Base-by-base conservation (phyloP, 2,113 vertebrate species). In the Aegithalos caudatus region DNA sequence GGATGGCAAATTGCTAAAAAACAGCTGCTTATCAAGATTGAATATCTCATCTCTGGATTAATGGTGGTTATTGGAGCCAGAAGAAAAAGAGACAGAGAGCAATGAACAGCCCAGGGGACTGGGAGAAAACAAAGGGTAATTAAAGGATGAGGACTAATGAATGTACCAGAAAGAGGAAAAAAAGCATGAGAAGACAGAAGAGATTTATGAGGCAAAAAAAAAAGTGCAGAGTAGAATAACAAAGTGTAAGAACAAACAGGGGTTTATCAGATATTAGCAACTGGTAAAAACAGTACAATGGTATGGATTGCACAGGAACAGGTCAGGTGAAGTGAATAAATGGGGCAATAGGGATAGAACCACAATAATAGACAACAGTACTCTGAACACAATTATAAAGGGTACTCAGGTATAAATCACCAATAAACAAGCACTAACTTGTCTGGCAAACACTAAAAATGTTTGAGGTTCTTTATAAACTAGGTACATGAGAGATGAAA, bases 1-100 rank as follows among this genome's bases (percentile, higher is more conserved):
- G 70, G 85, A 86, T 90, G 58, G 86, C 69, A 92, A 90, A 95
- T 80, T 94, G 85, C 33, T 95, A 81, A 96, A 95, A 96, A 90
- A 3, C 87, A 93, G 74, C 76, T 88, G 77, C 84, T 95, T 95
- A 95, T 90, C 94, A 95, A 94, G 90, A 97, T 14, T 69, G 82
- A 94, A 74, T 81, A 88, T 81, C 86, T 72, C 83, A 79, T 94
- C 61, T 92, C n/a, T 84, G 80, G 94, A 94, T 92, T 90, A 86
- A 97, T 92, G 76, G 48, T 88, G 24, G 70, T 56, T 88, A 73
- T 74, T 90, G 76, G 22, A 94, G 61, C 54, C 79, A 89, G 88
- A 94, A 92, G 54, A 84, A 97, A 92, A 92, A 85, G 58, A 93
- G 88, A 92, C 88, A 90, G 81, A 94, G 77, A 93, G 24, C 67